These are phyloP conservation scores for Macroteleia sp. DNA, from an alignment of 2,888 invertebrate genomes.

Conservation along the genomic window DNA sequence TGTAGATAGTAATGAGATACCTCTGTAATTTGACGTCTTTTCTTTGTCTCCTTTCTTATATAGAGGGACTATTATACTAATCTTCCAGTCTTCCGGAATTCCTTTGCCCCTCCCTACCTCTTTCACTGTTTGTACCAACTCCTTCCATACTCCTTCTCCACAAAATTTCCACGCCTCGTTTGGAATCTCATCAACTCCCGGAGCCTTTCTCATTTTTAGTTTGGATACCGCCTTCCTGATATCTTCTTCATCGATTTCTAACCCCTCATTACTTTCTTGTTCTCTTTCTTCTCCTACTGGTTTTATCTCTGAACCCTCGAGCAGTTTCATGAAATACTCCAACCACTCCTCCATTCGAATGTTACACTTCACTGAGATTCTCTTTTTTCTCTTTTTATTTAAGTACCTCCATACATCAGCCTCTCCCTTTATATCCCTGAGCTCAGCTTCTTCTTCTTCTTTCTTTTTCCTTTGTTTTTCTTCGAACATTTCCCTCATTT, in stretches of 20 bases:
- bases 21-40: conserved; percentile 47
- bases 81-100: conserved; percentile 54
- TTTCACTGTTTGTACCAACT: background rate
- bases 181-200: conserved; percentile 42
- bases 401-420: conserved; percentile 16
- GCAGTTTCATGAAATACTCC: background rate
- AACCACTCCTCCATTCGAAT: conserved; percentile 1
- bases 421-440: conserved; percentile 8
- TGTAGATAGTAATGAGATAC: conserved; percentile 45
- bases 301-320: conserved; percentile 6
- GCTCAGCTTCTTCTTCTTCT: conserved; percentile 20
- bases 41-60: conserved; percentile 44
- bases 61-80: conserved; percentile 46
- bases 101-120: conserved; percentile 33
- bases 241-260: conserved; percentile 16
- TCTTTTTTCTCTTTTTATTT: conserved; percentile 29
- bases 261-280: too few species aligned
- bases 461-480: background rate
- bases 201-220: conserved; percentile 48
- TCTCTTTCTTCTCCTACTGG: background rate
- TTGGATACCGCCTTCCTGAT: conserved; percentile 15
- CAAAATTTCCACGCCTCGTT: conserved; percentile 58
- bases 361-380: background rate
- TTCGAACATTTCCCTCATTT: background rate
- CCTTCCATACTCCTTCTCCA: background rate